Evolutionary conservation across 2,113 vertebrate species (phyloP), one percentile per base, ranked within the genome.

Genomic region (Oreochromis tanganicae): DNA sequence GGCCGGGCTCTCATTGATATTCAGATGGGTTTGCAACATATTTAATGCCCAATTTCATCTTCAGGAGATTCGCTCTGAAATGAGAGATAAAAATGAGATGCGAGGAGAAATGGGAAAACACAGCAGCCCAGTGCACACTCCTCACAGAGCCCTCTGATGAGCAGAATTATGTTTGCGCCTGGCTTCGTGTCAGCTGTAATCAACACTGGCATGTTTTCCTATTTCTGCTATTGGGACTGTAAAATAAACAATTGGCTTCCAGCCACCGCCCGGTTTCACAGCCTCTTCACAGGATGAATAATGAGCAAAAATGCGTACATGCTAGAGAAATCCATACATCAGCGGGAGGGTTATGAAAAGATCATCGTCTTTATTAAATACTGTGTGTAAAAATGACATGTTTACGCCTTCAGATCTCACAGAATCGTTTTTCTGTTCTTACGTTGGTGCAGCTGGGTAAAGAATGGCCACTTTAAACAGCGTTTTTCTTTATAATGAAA

Each of bases 31-130:
- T 81, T 38, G 84, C 80, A 87, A 88, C 80, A 87, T 82, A 92
- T 92, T 93, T 93, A 93, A 92, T 91, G 80, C 89, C 84, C 85
- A 90, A 88, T 91, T 92, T 92, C 24, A 91, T 93, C 87, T 89
- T 48, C 82, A 2, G 89, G 63, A 91, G 80, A 90, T 88, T 88
- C 3, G 41, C 79, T 87, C 52, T 66, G 83, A 87, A 90, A 89
- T 83, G 46, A 92, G 85, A 89, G 61, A 43, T 68, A 83, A 48
- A 73, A 88, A 92, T 87, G 43, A 93, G 83, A 91, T 91, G 71
- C 68, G 52, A 75, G 38, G 41, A 66, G 68, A 56, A 82, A 43
- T 68, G 46, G 79, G 73, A 75, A 88, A 89, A 88, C 73, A 85
- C 73, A 52, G 81, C 73, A 85, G 78, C 82, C 71, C 32, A 3